Evolutionary conservation across 1,140 invertebrate genomes (phyloP).

Genomic region (Oryzaephilus surinamensis): DNA sequence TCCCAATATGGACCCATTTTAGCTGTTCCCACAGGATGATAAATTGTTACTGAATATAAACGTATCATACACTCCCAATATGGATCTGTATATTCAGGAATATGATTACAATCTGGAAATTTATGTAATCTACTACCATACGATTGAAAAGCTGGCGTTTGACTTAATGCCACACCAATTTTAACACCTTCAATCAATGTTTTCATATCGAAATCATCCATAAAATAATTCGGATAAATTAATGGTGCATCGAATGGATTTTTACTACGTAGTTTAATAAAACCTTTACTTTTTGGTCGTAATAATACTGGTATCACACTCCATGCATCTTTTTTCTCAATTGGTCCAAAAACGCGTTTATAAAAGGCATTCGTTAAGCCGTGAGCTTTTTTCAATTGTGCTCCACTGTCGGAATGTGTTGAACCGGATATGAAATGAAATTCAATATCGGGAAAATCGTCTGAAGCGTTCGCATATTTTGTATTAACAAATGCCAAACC

Average conservation of each 20-base stretch:
- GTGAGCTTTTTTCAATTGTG: constrained; percentile 70
- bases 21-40: constrained; percentile 81
- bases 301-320: constrained; percentile 77
- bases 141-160: constrained; percentile 57
- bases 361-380: constrained; percentile 65
- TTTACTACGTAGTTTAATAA: constrained; percentile 63
- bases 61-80: constrained; percentile 80
- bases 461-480: constrained; percentile 69
- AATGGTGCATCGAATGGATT: constrained; percentile 86
- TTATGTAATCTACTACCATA: constrained; percentile 59
- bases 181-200: constrained; percentile 75
- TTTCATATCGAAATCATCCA: constrained; percentile 66
- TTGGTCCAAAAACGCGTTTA: constrained; percentile 56
- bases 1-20: constrained; percentile 89
- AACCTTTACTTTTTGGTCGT: constrained; percentile 67
- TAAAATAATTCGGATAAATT: constrained; percentile 87
- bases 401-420: constrained; percentile 77
- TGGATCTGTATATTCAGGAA: constrained; percentile 50
- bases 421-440: constrained; percentile 88
- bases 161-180: constrained; percentile 61
- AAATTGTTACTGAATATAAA: constrained; percentile 68
- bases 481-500: constrained; percentile 84
- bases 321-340: constrained; percentile 71
- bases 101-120: constrained; percentile 59
- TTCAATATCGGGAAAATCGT: constrained; percentile 86